Base-by-base conservation (phyloP, 2,113 vertebrate species). In the Mormyrus iriodes region DNA sequence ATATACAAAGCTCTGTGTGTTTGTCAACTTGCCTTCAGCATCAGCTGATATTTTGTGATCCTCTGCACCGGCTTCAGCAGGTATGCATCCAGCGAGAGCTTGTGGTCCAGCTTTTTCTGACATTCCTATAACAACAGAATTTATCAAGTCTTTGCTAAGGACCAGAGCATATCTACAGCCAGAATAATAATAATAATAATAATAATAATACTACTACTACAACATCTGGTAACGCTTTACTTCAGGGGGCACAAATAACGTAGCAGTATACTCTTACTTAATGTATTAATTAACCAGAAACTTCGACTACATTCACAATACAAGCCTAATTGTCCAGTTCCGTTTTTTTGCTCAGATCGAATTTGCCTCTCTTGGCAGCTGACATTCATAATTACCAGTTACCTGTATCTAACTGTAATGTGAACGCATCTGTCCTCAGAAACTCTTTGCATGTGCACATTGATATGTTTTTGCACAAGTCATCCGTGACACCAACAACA, bases 41-140 rank as follows among this genome's bases (percentile, higher is more conserved):
- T 96, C 89, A 98, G 91, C 89, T 98, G 97, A 92, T 98, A 98
- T 88, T 98, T 98, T 51, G 97, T 98, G 93, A 98, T 98, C 91
- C 97, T 96, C 93, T 98, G 97, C 61, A 98, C 97, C 12, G 97
- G 97, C 90, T 98, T 98, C 91, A 98, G 94, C 88, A 98, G 94
- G 94, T 98, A 98, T 4, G 97, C 97, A 93, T 98, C 97, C 92
- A 98, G 94, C 0, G 97, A 97, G 4, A 98, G 96, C 6, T 98
- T 98, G 92, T 98, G 97, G 90, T 98, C 97, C 93, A 98, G 90
- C 90, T 97, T 97, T 92, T 97, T 97, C 90, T 98, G 97, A 85
- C 97, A 97, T 90, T 97, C 96, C 96, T 97, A 90, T 88, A 69
- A 52, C 7, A 76, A 90, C 55, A 93, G 31, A 91, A 84, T 27